These are phyloP conservation scores for Petrosia ficiformis DNA, from an alignment of 37 sponge, comb jelly and placozoan genomes.

Conservation along the genomic window DNA sequence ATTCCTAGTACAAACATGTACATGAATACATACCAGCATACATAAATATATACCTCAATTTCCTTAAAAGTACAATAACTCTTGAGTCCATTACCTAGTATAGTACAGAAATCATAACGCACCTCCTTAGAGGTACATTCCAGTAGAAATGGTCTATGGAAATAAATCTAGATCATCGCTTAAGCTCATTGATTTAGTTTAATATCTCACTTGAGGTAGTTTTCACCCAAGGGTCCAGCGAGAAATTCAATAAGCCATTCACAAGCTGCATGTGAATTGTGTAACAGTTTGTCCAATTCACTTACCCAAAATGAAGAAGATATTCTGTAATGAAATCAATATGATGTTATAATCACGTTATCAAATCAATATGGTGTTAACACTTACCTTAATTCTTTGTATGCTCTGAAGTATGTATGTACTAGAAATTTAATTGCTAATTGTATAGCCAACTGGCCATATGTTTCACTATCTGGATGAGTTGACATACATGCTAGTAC, in stretches of 20 bases:
- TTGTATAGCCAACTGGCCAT: constrained; percentile 50
- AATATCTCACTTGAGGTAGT: constrained; percentile 60
- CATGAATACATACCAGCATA: too few species aligned
- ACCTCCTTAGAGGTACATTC: constrained; percentile 74
- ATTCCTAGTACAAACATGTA: too few species aligned
- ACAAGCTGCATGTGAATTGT: constrained; percentile 37
- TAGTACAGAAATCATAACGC: constrained; percentile 40
- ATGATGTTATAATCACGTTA: too few species aligned
- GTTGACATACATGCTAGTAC: background rate
- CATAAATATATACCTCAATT: background rate
- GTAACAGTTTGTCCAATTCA: constrained; percentile 34
- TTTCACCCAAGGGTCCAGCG: constrained; percentile 19
- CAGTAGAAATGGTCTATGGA: constrained; percentile 59
- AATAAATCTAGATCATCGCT: background rate
- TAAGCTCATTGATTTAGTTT: background rate
- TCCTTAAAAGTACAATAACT: constrained; percentile 16
- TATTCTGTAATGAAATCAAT: too few species aligned
- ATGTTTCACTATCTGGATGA: constrained; percentile 1
- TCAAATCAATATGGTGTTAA: too few species aligned
- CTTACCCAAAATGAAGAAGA: constrained; percentile 41
- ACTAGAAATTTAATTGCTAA: constrained; percentile 80
- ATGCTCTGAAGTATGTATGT: constrained; percentile 77
- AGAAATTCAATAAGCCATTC: constrained; percentile 64
- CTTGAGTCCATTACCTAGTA: constrained; percentile 30
- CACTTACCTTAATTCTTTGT: constrained; percentile 79